Percentiles rank a stretch among this genome's conserved stretches.
phyloP scores from a whole-genome alignment of 2,797 vertebrate genomes.

The Toxotes lorentzi region DNA sequence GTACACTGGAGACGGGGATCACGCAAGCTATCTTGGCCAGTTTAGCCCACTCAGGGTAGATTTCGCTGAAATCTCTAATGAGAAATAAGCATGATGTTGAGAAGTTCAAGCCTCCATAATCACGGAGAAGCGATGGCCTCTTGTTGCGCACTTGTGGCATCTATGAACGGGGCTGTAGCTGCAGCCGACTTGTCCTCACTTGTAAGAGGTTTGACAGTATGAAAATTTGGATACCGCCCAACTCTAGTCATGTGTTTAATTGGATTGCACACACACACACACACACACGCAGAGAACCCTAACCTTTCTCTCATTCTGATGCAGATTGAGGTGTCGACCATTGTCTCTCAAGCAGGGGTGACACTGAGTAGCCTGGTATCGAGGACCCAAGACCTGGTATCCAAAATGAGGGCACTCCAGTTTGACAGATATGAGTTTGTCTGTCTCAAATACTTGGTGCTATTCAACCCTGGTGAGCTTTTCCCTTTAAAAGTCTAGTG shows the following conservation, averaged over 20 bases:
- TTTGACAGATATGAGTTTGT: conserved; percentile 87
- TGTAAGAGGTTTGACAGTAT: no score
- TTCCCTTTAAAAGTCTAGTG: not conserved
- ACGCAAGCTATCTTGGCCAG: no score
- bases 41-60: no score
- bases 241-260: not conserved
- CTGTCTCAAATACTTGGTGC: conserved; percentile 88
- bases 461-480: conserved; percentile 87
- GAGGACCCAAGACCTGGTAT: conserved; percentile 86
- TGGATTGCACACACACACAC: not conserved
- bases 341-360: conserved; percentile 85
- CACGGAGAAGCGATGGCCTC: no score
- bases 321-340: conserved; percentile 85
- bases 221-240: no score
- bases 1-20: no score
- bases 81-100: no score
- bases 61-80: no score
- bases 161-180: no score
- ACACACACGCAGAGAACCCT: not conserved
- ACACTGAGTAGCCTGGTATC: conserved; percentile 84
- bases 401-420: conserved; percentile 85
- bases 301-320: conserved; percentile 28
- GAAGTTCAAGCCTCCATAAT: no score
- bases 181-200: no score
- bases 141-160: no score